These are phyloP conservation scores for Allobates femoralis DNA, from an alignment of 2,797 vertebrate genomes.

Conservation along the genomic window DNA sequence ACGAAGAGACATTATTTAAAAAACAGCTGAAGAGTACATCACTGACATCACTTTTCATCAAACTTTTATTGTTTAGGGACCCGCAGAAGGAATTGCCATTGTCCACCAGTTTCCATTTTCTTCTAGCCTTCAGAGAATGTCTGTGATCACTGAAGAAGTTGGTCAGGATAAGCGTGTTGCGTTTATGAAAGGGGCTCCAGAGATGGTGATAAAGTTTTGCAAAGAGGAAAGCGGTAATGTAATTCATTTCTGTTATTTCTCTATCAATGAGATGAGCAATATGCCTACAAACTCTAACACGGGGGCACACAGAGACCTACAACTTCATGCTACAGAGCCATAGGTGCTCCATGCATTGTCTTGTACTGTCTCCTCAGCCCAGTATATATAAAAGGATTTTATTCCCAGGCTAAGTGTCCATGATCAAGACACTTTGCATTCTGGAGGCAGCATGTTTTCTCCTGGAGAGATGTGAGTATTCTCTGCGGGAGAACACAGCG, in stretches of 20 bases:
- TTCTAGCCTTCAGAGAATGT: conserved; percentile 79
- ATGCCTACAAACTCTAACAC: neutral
- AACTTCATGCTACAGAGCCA: no score
- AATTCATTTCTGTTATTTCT: neutral
- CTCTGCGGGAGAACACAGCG: no score
- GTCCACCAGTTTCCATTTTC: conserved; percentile 81
- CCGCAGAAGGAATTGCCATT: conserved; percentile 73
- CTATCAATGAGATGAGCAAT: neutral
- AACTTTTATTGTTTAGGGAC: conserved; percentile 67
- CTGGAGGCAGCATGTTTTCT: no score
- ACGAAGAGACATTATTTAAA: no score
- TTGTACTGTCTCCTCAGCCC: no score
- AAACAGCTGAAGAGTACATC: no score
- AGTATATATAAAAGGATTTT: no score
- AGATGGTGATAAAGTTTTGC: conserved; percentile 74
- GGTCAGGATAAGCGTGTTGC: conserved; percentile 70
- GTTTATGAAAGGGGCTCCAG: conserved; percentile 81
- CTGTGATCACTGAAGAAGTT: conserved; percentile 75
- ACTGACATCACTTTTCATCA: neutral
- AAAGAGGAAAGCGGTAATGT: conserved; percentile 74
- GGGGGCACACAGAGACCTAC: no score
- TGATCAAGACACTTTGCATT: no score
- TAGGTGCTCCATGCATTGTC: no score
- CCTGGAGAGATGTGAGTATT: no score
- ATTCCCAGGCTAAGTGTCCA: no score